These are phyloP conservation scores for Cataglyphis altisquamis DNA, from an alignment of 2,888 invertebrate genomes.

Conservation along the genomic window DNA sequence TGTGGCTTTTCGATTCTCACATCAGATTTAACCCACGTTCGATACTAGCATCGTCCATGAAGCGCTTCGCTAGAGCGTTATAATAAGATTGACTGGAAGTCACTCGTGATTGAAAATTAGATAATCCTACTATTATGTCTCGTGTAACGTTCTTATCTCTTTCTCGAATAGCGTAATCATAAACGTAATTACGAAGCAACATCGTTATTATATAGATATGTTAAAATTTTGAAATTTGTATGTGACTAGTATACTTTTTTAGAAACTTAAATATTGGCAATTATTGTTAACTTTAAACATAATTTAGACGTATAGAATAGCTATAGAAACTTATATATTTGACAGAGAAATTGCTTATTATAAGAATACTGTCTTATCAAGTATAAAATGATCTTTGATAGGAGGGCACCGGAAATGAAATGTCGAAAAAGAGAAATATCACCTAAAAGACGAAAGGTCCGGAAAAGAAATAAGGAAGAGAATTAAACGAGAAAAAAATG, in stretches of 20 bases:
- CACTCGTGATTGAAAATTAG: conserved; percentile 43
- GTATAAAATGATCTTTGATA: conserved; percentile 19
- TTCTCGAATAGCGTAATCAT: not conserved
- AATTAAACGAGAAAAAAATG: conserved; percentile 39
- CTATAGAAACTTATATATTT: not conserved
- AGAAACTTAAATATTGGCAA: not conserved
- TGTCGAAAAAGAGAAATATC: conserved; percentile 24
- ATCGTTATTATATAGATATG: not conserved
- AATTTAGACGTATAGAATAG: not conserved
- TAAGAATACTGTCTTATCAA: not conserved
- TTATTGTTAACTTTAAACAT: not conserved
- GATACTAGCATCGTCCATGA: conserved; percentile 3
- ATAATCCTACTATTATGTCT: conserved; percentile 40
- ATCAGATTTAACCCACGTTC: conserved; percentile 31
- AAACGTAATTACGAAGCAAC: not conserved
- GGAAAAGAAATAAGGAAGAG: not conserved
- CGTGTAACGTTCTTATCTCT: not conserved
- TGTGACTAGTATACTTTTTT: not conserved
- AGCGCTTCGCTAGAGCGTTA: conserved; percentile 37
- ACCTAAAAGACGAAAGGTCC: conserved; percentile 5
- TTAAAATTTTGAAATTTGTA: not conserved
- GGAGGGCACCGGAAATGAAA: conserved; percentile 24
- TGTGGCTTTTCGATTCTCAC: conserved; percentile 21
- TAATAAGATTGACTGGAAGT: conserved; percentile 49
- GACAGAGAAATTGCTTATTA: not conserved